Evolutionary conservation across 2,888 invertebrate species (phyloP), one percentile per base, ranked within the genome.

Genomic region (Abrostola triplasia): DNA sequence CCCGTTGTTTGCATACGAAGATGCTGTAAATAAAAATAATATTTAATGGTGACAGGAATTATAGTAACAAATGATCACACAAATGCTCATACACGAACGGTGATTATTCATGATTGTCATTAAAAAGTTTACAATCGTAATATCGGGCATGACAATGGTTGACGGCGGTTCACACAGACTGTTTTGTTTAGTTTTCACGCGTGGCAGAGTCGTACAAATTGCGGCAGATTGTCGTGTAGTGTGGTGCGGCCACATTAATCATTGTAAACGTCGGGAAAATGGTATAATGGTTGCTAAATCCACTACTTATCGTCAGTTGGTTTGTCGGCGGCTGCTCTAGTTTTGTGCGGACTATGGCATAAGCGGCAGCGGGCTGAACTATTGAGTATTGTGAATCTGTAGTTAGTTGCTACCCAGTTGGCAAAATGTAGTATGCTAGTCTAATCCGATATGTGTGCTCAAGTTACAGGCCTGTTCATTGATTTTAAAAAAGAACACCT

Each of bases 241-340:
- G 70, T 77, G 70, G 49, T 67, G 54, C 67, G 55, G 69, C 66
- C 54, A 76, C 86, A 90, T 92, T 91, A 90, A 91, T 92, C 91
- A 91, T 87, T 84, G 81, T 83, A 80, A 87, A 83, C 82, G 84
- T 80, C 83, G 82, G 83, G 82, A 84, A 85, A 87, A 84, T 85
- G 83, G 81, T 82, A 85, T 87, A 90, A 88, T 89, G 86, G 87
- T 81, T 79, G 86, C 86, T 89, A 89, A 91, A 91, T 90, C 88
- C 87, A 85, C 86, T 90, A 88, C 89, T 90, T 90, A 89, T 86
- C 89, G 86, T 77, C 70, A 76, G 76, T 76, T 77, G 77, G 71
- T 72, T 78, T 75, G 70, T 71, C 64, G 79, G 76, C 83, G 77
- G 82, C 74, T 87, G 83, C 80, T 85, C 83, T 84, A 79, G 74